phyloP scores from a whole-genome alignment of 2,113 vertebrate species.

The Puntigrus tetrazona region DNA sequence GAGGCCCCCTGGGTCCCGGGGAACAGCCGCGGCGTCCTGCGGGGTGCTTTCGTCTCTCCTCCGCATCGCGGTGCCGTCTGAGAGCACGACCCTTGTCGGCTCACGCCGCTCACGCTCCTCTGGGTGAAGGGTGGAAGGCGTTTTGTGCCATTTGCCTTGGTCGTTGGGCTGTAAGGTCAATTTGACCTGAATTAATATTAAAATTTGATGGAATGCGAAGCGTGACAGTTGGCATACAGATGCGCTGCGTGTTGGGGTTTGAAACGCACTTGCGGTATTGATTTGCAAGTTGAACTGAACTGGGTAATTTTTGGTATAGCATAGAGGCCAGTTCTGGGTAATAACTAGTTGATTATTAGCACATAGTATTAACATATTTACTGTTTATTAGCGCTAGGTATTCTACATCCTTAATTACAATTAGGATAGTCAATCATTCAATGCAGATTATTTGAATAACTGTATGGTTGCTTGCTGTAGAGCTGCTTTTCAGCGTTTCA shows the following conservation, averaged over 20 bases:
- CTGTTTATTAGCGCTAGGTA: too few relatives aligned
- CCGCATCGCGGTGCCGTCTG: constrained; percentile 41
- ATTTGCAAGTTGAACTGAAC: not conserved
- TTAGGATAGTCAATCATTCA: too few relatives aligned
- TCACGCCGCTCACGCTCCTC: constrained; percentile 27
- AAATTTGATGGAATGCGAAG: constrained; percentile 47
- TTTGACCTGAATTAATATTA: constrained; percentile 61
- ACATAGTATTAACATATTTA: too few relatives aligned
- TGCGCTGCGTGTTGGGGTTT: constrained; percentile 21
- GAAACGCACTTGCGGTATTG: not conserved
- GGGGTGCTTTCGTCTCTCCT: constrained; percentile 33
- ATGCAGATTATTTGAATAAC: too few relatives aligned
- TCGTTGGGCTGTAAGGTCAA: constrained; percentile 61
- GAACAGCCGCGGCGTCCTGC: constrained; percentile 39
- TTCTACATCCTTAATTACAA: too few relatives aligned
- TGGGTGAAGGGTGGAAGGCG: constrained; percentile 24
- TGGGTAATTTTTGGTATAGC: too few relatives aligned
- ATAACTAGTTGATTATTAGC: too few relatives aligned
- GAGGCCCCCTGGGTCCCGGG: constrained; percentile 46
- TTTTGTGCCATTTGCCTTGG: constrained; percentile 51
- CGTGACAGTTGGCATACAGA: constrained; percentile 52
- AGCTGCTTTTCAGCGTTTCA: too few relatives aligned
- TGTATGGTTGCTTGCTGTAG: too few relatives aligned
- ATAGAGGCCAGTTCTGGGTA: too few relatives aligned
- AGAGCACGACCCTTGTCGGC: constrained; percentile 31